Evolutionary conservation across 2,113 vertebrate species (phyloP).

Genomic region (Brienomyrus longianalis): DNA sequence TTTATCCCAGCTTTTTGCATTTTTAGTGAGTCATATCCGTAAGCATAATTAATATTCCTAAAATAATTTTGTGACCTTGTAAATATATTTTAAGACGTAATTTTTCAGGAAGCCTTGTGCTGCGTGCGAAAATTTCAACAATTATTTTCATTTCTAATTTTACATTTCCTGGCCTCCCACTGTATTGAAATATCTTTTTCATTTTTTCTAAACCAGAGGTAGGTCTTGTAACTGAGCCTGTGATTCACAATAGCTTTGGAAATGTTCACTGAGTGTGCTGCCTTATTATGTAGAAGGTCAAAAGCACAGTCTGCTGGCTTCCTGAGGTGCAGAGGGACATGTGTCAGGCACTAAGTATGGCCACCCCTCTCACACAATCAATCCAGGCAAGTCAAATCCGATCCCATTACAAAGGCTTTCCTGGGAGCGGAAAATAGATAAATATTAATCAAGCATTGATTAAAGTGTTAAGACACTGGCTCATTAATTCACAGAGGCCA

Average conservation of each 20-base stretch:
- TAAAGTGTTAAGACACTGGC: slow-evolving; percentile 52
- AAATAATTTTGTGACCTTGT: neutral
- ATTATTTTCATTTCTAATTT: neutral
- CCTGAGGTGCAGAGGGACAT: neutral
- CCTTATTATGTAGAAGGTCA: neutral
- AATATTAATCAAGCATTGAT: slow-evolving; percentile 72
- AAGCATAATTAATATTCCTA: neutral
- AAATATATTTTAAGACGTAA: neutral
- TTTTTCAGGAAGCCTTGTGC: neutral
- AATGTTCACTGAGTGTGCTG: neutral
- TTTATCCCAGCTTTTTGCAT: neutral
- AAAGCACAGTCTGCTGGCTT: neutral
- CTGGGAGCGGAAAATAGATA: slow-evolving; percentile 51
- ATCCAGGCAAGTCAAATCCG: slow-evolving; percentile 49
- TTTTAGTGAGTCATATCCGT: neutral
- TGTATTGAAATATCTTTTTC: neutral
- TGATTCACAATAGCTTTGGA: neutral
- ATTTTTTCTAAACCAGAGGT: neutral
- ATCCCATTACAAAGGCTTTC: slow-evolving; percentile 52
- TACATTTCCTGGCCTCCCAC: neutral
- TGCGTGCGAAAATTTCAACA: neutral
- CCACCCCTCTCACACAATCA: slow-evolving; percentile 50
- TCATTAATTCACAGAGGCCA: slow-evolving; percentile 54
- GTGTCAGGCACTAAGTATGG: slow-evolving; percentile 38
- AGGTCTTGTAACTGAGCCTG: neutral